These are phyloP conservation scores for Pseudois nayaur DNA, from an alignment of 2,113 vertebrate species.

Conservation along the genomic window DNA sequence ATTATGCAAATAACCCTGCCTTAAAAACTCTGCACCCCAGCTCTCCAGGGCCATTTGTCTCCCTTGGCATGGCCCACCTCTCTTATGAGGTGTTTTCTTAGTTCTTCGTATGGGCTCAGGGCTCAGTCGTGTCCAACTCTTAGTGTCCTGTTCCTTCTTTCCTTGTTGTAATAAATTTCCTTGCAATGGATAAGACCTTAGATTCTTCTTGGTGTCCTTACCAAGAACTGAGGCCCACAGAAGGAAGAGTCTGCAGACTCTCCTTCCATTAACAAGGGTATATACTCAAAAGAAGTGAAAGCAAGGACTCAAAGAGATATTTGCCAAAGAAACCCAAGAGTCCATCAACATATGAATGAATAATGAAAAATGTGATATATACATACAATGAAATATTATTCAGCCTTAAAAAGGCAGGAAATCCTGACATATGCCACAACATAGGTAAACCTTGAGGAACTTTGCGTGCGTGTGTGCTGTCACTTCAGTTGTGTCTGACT, in stretches of 20 bases:
- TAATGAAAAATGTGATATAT: neutral
- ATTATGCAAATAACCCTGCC: neutral
- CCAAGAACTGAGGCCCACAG: neutral
- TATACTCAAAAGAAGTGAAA: neutral
- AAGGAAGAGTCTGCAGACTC: neutral
- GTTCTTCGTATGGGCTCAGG: neutral
- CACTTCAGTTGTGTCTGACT: neutral
- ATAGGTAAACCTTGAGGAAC: neutral
- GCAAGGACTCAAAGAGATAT: neutral
- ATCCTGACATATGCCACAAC: neutral
- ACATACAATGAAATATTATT: neutral
- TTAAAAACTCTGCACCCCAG: neutral
- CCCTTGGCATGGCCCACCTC: neutral
- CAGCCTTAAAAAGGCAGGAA: neutral
- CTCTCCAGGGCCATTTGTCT: neutral
- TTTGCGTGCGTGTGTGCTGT: rapidly evolving
- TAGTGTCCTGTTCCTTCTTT: neutral
- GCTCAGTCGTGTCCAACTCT: neutral
- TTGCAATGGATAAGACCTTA: neutral
- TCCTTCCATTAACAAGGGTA: neutral
- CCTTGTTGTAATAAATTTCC: neutral
- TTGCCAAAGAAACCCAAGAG: neutral
- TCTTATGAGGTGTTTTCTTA: neutral
- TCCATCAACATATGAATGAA: no score
- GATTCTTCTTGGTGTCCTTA: neutral